Evolutionary conservation across 2,888 invertebrate species (phyloP).

Genomic region (Reticulitermes lucifugus): DNA sequence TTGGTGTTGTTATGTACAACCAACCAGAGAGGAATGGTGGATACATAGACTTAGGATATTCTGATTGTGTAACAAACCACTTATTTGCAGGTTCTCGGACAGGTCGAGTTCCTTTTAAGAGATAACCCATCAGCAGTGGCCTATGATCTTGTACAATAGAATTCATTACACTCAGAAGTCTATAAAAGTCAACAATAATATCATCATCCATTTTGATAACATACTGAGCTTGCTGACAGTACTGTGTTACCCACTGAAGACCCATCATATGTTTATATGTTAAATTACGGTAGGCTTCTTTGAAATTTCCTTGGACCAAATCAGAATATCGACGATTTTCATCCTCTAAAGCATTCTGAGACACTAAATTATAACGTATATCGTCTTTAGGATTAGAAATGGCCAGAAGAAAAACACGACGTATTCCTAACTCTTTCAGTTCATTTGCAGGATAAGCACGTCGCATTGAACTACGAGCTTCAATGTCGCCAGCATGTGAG

Average conservation of each 20-base stretch:
- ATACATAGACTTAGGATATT: constrained; percentile 73
- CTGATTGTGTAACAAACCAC: constrained; percentile 80
- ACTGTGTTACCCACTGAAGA: constrained; percentile 76
- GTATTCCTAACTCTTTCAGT: constrained; percentile 70
- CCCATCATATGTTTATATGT: constrained; percentile 88
- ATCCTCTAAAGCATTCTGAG: constrained; percentile 70
- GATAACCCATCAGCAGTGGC: constrained; percentile 75
- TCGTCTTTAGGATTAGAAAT: constrained; percentile 66
- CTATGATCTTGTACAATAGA: constrained; percentile 59
- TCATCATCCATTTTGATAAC: constrained; percentile 88
- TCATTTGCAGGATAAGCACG: constrained; percentile 72
- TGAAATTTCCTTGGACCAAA: constrained; percentile 79
- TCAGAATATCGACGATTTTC: constrained; percentile 65
- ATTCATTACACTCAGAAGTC: constrained; percentile 65
- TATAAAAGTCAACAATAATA: constrained; percentile 77
- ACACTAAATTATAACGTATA: constrained; percentile 59
- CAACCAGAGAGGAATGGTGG: constrained; percentile 86
- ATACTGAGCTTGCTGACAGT: constrained; percentile 72
- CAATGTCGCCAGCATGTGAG: constrained; percentile 80
- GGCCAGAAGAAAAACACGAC: constrained; percentile 78
- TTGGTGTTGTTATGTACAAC: constrained; percentile 82
- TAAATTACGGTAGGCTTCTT: constrained; percentile 83
- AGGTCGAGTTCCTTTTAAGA: constrained; percentile 73
- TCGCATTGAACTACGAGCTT: constrained; percentile 77
- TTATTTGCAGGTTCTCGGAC: constrained; percentile 77